Evolutionary conservation across 2,113 vertebrate genomes (phyloP), one percentile per base, ranked within the genome.

Genomic region (Genyomyrus donnyi): DNA sequence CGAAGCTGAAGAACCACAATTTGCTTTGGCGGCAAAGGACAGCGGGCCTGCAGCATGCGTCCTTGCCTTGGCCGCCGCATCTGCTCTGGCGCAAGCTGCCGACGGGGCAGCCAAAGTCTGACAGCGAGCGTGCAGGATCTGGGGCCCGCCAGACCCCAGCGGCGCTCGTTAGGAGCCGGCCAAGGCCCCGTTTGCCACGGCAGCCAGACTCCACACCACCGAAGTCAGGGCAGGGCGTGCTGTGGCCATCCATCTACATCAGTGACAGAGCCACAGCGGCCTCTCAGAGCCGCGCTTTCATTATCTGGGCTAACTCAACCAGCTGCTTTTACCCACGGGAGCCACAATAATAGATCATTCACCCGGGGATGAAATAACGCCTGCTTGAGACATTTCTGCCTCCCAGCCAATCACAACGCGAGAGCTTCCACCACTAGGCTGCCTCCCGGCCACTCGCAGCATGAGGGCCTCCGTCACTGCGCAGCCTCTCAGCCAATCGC

Each of bases 231-330:
- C 74, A 21, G 35, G 39, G 13, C 9, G 2, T 39, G 39, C 74
- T 15, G 84, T 50, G 45, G 45, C 80, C 89, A 56, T 31, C 50
- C 50, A 74, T 80, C 66, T 74, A 74, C 56, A 66, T 56, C 50
- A 66, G 46, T 39, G 19, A 27, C 50, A 46, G 35, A 46, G 50
- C 24, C 49, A 58, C 77, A 85, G 21, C 9, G 74, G 13, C 80
- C 50, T 85, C 35, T 80, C 19, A 13, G 42, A 89, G 49, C 74
- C 24, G 21, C 3, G 42, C 9, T 45, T 89, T 89, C 80, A 84
- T 85, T 85, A 89, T 89, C 49, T 35, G 21, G 27, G 89, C 39
- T 56, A 77, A 13, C 80, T 62, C 89, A 52, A 86, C 83, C 53
- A 56, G 53, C 45, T 48, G 53, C 58, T 85, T 83, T 46, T 21